A percentile compares a stretch with the other conserved stretches of the same genome.
These are phyloP conservation scores for Lytechinus pictus DNA, from an alignment of 35 echinoderm and acorn worm species.

Conservation along the genomic window DNA sequence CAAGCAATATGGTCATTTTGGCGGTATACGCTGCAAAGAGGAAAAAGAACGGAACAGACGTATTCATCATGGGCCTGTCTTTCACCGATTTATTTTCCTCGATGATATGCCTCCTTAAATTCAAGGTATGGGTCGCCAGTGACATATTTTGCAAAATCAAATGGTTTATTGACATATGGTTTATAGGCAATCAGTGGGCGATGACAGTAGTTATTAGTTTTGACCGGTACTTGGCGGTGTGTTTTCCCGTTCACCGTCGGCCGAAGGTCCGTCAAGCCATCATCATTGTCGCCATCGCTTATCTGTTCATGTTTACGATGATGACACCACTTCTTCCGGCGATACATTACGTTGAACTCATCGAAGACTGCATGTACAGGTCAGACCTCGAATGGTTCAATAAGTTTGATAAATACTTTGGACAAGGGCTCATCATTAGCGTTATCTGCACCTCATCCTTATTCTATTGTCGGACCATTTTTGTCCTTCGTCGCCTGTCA, in stretches of 20 bases:
- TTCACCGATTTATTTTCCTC: slow-evolving; percentile 44
- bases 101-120: background rate
- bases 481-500: background rate
- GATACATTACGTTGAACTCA: background rate
- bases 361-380: background rate
- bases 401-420: background rate
- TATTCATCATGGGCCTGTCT: slow-evolving; percentile 62
- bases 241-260: slow-evolving; percentile 45
- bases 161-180: background rate
- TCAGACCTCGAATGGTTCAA: background rate
- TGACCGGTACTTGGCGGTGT: slow-evolving; percentile 63
- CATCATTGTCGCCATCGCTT: slow-evolving; percentile 34
- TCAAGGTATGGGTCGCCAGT: slow-evolving; percentile 6
- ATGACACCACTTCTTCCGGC: background rate
- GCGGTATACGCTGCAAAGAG: slow-evolving; percentile 39
- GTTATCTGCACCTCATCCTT: background rate
- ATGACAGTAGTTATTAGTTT: slow-evolving; percentile 47
- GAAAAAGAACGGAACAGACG: slow-evolving; percentile 50
- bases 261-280: slow-evolving; percentile 49
- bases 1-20: slow-evolving; percentile 47
- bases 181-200: background rate
- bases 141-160: slow-evolving; percentile 35
- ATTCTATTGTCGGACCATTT: background rate
- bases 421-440: background rate
- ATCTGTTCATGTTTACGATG: background rate